These are phyloP conservation scores for Cerceris ruficornis DNA, from an alignment of 2,888 invertebrate genomes.

Conservation along the genomic window DNA sequence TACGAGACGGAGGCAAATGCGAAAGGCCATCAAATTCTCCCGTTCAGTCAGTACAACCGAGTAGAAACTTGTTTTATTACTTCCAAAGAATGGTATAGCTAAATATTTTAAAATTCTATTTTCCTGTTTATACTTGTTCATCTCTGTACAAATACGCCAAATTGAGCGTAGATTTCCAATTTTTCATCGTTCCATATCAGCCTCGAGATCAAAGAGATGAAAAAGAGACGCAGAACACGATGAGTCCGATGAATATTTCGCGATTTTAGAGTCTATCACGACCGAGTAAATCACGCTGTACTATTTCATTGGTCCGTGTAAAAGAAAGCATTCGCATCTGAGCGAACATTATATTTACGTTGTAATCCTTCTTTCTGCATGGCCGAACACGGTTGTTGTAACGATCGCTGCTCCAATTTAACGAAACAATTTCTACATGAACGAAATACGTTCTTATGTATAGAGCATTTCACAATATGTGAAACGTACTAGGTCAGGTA, in stretches of 20 bases:
- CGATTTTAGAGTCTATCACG: background rate
- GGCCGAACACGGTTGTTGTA: slow-evolving; percentile 19
- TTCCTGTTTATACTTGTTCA: background rate
- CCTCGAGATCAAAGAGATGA: no score
- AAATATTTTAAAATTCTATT: background rate
- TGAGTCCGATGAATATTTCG: background rate
- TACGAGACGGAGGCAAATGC: no score
- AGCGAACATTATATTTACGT: slow-evolving; percentile 30
- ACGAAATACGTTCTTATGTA: no score
- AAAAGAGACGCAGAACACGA: background rate
- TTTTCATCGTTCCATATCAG: no score
- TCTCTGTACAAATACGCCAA: background rate
- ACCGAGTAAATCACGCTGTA: background rate
- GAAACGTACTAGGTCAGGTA: no score
- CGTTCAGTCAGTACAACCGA: background rate
- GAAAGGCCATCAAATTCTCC: no score
- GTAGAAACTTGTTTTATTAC: background rate
- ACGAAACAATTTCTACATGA: slow-evolving; percentile 21
- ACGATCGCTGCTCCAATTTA: slow-evolving; percentile 33
- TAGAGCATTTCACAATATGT: no score
- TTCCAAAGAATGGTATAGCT: background rate
- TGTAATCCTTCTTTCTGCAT: slow-evolving; percentile 22
- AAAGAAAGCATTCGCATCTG: slow-evolving; percentile 16
- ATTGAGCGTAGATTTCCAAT: no score
- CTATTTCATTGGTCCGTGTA: background rate